Base-by-base conservation (phyloP, 2,888 invertebrate genomes). In the Euzophera pinguis region DNA sequence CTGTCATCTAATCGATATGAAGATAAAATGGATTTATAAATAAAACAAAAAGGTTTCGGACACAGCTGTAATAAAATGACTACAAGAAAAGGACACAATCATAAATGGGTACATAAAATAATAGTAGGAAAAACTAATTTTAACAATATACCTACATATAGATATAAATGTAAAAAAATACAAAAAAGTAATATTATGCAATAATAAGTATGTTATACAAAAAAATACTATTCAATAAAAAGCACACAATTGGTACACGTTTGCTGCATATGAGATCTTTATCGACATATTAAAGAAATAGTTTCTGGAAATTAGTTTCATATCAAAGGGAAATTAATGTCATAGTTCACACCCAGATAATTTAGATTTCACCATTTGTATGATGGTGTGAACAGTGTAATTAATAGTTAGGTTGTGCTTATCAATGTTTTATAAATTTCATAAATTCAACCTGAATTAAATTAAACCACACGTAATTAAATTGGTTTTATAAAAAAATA, bases 41-140 rank as follows among this genome's bases (percentile, higher is more conserved):
- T 59, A 62, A 67, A 64, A 64, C 59, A 59, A 67, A 61, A 61
- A 47, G 56, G 8, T 42, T 29, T 55, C 50, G 45, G 54, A 55
- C 41, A 57, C 62, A 61, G 56, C 60, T 63, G 59, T 63, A 70
- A 60, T 61, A 49, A 61, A 52, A 55, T 16, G 14, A 32, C 42
- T 56, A 57, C 53, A 47, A 51, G 49, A 50, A 22, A 35, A 27
- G 32, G 47, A 59, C 60, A 52, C 58, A 61, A 51, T 60, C 55
- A 43, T 55, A 48, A 55, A 60, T 62, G 55, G 57, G 57, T 58
- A 56, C 50, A 61, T 43, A 51, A 17, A 55, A 54, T 22, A 51
- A 48, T 39, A 42, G 27, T 22, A 49, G 37, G 53, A 42, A 52
- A 51, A 47, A 35, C 39, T 47, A 13, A 50, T 49, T 42, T 47